Evolutionary conservation across 2,113 vertebrate species (phyloP), one percentile per base, ranked within the genome.

Genomic region (Leptosomus discolor): DNA sequence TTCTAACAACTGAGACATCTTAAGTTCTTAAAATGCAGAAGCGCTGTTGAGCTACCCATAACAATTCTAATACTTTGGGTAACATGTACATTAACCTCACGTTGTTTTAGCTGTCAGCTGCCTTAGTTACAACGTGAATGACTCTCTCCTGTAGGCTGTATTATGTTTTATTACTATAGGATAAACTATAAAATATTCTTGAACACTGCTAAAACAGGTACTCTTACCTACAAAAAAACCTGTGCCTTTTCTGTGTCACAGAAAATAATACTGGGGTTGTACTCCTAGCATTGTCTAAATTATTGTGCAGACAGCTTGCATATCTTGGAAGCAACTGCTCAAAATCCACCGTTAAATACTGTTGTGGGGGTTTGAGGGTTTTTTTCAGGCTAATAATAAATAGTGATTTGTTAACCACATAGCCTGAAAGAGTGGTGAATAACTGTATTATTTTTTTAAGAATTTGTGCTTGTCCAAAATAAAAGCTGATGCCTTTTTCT

Each of bases 1-100:
- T 92, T 74, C 24, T 24, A 48, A 11, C 36, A 43, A 8, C 26
- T 5, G 9, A 3, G 11, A 13, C 1, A 1, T 43, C 46, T 34
- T 8, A 30, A 19, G 9, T 0, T 58, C 26, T 37, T 77, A 34
- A 92, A 81, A 74, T 53, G 43, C 36, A 60, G 43, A 81, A 48
- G 15, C 8, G 11, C 26, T n/a, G 2, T 48, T 60, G 36, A 79
- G 22, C 23, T 70, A 12, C n/a, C 11, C 0, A 0, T 54, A 45
- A 48, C 19, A 45, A 5, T 86, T 86, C n/a, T 34, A 69, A 18
- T 77, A 13, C 41, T 80, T 79, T 10, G 29, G 46, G 18, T 93
- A 76, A 45, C 24, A 0, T 30, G 2, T 16, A 7, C 4, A 2
- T 79, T 73, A 76, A 51, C 27, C 24, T 83, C 46, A 16, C 8